phyloP scores from a whole-genome alignment of 1,140 invertebrate genomes.

The Drosophila repletoides region DNA sequence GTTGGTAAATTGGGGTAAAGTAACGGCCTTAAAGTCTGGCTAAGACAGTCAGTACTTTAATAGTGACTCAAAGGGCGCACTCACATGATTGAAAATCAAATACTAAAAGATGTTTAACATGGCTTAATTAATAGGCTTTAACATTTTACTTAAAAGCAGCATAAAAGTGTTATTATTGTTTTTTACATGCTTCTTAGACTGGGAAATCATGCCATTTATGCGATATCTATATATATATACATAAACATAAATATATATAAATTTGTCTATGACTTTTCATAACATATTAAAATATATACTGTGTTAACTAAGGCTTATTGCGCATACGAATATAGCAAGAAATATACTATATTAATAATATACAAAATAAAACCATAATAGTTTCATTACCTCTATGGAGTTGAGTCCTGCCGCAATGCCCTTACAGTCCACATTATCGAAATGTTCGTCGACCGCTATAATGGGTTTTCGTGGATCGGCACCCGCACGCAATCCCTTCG shows the following conservation, averaged over 20 bases:
- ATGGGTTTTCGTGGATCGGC: conserved; percentile 89
- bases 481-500: conserved; percentile 91
- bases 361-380: conserved; percentile 8
- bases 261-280: conserved; percentile 63
- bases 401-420: conserved; percentile 86
- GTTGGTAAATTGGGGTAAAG: conserved; percentile 58
- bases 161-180: conserved; percentile 38
- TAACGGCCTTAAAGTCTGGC: conserved; percentile 31
- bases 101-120: too few relatives aligned
- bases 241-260: conserved; percentile 28
- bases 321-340: conserved; percentile 62
- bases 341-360: conserved; percentile 44
- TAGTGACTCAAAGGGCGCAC: too few relatives aligned
- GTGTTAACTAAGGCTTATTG: conserved; percentile 71
- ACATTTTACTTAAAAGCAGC: not conserved
- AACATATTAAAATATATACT: conserved; percentile 58
- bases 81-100: too few relatives aligned
- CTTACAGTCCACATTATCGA: conserved; percentile 86
- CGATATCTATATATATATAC: conserved; percentile 43
- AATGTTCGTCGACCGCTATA: conserved; percentile 88
- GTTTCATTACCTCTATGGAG: conserved; percentile 84
- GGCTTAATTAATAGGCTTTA: not conserved
- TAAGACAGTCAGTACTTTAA: too few relatives aligned
- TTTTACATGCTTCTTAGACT: conserved; percentile 71
- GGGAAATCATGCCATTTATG: conserved; percentile 30